These are phyloP conservation scores for Dicyrtoma fusca DNA, from an alignment of 2,888 invertebrate species.

Conservation along the genomic window DNA sequence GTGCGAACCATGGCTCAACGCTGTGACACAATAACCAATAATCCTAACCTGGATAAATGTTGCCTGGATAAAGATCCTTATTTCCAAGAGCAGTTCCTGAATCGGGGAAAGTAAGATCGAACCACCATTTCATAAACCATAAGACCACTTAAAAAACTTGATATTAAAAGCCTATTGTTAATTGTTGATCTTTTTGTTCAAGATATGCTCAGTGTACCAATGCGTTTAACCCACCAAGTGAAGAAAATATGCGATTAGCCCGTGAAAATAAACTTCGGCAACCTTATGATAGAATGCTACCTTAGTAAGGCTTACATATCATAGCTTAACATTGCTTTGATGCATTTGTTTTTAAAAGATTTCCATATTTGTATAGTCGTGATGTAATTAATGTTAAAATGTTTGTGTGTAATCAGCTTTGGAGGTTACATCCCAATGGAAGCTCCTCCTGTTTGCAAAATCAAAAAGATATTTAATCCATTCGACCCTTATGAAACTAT, in stretches of 20 bases:
- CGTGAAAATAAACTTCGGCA: conserved; percentile 47
- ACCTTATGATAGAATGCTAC: conserved; percentile 52
- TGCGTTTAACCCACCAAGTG: conserved; percentile 39
- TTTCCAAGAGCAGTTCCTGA: conserved; percentile 53
- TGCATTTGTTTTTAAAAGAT: no score
- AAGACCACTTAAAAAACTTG: no score
- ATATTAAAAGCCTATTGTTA: neutral
- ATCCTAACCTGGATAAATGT: conserved; percentile 45
- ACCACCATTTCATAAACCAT: no score
- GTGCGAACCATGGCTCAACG: conserved; percentile 46
- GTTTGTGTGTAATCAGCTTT: no score
- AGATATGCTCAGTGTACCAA: conserved; percentile 49
- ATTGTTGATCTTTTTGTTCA: neutral
- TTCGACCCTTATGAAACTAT: conserved; percentile 47
- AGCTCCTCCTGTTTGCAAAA: conserved; percentile 55
- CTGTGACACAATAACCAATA: conserved; percentile 52
- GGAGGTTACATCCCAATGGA: conserved; percentile 41
- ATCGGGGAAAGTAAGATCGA: conserved; percentile 51
- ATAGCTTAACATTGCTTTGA: no score
- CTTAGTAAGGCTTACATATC: conserved; percentile 44
- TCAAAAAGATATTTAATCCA: conserved; percentile 46
- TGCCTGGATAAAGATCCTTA: conserved; percentile 48
- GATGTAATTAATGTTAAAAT: no score
- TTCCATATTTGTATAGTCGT: no score
- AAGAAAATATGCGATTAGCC: conserved; percentile 50